Evolutionary conservation across 2,888 invertebrate species (phyloP).

Genomic region (Cordylochernes scorpioides): DNA sequence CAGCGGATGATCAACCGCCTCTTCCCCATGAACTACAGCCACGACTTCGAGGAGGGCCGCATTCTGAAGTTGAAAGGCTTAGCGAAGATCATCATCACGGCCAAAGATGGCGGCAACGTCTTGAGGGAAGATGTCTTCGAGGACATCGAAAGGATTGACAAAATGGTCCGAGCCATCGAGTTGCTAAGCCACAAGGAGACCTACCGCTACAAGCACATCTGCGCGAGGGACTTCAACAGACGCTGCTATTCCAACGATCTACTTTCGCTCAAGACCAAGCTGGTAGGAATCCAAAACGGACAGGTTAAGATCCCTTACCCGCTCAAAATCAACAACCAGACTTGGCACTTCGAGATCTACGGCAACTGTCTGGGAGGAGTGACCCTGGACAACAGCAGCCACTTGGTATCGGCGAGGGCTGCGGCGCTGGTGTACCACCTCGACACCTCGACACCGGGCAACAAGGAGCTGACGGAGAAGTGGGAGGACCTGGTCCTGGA

Average conservation of each 20-base stretch:
- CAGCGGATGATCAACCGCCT: background rate
- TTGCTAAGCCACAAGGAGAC: conserved; percentile 32
- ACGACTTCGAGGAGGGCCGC: background rate
- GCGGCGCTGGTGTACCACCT: conserved; percentile 72
- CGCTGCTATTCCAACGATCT: conserved; percentile 63
- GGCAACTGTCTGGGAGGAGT: conserved; percentile 75
- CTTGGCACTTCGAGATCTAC: conserved; percentile 57
- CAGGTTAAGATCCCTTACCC: conserved; percentile 58
- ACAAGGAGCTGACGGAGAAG: conserved; percentile 38
- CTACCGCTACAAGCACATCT: conserved; percentile 52
- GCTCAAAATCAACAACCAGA: conserved; percentile 62
- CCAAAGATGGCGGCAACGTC: conserved; percentile 54
- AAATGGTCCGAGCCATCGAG: conserved; percentile 46
- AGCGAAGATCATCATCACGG: conserved; percentile 35
- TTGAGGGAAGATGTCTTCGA: conserved; percentile 47
- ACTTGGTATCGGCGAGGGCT: conserved; percentile 51
- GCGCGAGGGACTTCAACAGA: conserved; percentile 56
- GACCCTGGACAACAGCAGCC: conserved; percentile 40
- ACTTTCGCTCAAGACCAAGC: conserved; percentile 48
- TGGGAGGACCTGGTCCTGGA: conserved; percentile 69
- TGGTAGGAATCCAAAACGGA: conserved; percentile 51
- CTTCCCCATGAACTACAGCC: background rate
- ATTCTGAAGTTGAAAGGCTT: background rate
- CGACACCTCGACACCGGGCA: conserved; percentile 19
- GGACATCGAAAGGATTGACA: conserved; percentile 45